Percentiles rank a stretch among this genome's conserved stretches.
These are phyloP conservation scores for Cantharis flavilabris DNA, from an alignment of 2,888 invertebrate genomes.

Conservation along the genomic window DNA sequence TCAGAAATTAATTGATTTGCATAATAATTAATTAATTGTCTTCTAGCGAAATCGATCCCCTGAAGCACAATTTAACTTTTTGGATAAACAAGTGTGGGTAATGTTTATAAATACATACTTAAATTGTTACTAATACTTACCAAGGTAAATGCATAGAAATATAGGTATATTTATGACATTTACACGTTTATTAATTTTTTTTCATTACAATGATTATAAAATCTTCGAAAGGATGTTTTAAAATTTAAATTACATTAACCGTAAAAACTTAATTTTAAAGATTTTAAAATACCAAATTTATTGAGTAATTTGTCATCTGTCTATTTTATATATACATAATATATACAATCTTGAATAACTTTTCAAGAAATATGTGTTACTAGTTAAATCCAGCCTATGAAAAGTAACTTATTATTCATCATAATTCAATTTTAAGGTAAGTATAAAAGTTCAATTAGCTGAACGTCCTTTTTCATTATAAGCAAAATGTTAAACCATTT, in stretches of 20 bases:
- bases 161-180: background rate
- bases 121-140: background rate
- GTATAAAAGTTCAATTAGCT: background rate
- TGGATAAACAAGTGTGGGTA: slow-evolving; percentile 1
- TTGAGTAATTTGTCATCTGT: background rate
- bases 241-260: background rate
- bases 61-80: slow-evolving; percentile 21
- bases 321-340: background rate
- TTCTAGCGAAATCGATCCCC: slow-evolving; percentile 16
- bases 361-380: background rate
- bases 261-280: background rate
- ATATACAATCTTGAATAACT: background rate
- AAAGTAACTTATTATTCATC: background rate
- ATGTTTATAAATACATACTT: background rate
- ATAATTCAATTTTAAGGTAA: background rate
- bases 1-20: slow-evolving; percentile 22
- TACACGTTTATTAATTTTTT: background rate
- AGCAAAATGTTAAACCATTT: background rate
- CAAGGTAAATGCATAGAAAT: background rate
- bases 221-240: background rate
- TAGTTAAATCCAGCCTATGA: background rate
- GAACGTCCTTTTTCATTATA: background rate
- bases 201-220: background rate
- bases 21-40: slow-evolving; percentile 25
- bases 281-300: background rate